These are phyloP conservation scores for Amiota communis DNA, from an alignment of 2,888 invertebrate genomes.

Conservation along the genomic window DNA sequence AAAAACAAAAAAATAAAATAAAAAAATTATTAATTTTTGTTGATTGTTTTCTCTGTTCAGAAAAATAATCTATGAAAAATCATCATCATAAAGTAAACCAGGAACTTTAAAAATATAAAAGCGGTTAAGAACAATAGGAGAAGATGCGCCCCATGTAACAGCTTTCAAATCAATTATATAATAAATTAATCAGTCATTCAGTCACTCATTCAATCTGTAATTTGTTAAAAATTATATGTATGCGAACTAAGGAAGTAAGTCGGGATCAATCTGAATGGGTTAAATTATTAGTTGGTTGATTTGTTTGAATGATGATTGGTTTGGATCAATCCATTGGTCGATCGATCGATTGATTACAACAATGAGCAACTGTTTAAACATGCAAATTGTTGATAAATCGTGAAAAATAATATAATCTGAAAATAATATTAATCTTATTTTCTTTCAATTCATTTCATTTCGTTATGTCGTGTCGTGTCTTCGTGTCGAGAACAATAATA, in stretches of 20 bases:
- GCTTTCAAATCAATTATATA: no score
- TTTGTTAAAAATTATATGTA: no score
- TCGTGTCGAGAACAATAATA: constrained; percentile 34
- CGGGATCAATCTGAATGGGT: no score
- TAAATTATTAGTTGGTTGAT: no score
- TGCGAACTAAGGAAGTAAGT: no score
- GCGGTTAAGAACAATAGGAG: neutral
- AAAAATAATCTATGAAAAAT: neutral
- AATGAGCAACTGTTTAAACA: constrained; percentile 59
- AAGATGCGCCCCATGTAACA: neutral
- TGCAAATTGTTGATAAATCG: constrained; percentile 60
- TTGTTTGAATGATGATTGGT: no score
- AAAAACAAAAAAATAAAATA: neutral
- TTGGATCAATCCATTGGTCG: no score
- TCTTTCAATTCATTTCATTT: neutral
- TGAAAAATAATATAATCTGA: constrained; percentile 45
- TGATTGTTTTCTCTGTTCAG: neutral
- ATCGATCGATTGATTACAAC: no score
- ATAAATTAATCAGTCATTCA: no score
- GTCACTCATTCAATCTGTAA: no score
- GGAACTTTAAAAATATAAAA: neutral
- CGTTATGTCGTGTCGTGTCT: constrained; percentile 7
- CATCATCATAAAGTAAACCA: neutral
- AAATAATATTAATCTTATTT: constrained; percentile 45
- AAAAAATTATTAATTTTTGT: neutral